Evolutionary conservation across 2,797 vertebrate genomes (phyloP), one percentile per base, ranked within the genome.

Genomic region (Steatocranus sp.): DNA sequence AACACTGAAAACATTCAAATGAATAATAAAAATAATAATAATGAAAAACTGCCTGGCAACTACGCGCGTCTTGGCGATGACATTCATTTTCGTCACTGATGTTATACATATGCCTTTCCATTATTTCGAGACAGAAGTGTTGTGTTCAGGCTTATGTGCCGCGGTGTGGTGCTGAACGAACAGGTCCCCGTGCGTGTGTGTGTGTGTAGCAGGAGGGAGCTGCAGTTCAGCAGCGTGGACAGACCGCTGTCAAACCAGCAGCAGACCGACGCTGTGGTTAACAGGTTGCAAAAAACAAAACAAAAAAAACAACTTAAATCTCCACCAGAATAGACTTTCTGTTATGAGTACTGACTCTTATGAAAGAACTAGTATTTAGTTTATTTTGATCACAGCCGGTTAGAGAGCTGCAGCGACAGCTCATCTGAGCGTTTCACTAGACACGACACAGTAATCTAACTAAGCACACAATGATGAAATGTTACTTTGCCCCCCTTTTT

Each of bases 221-320:
- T 53, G 76, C 79, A 34, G 76, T 58, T 89, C 78, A 90, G 81
- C 73, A 91, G 83, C 87, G 25, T 3, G 84, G 86, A 84, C 83
- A 78, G 84, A 76, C 80, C 79, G 1, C 23, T 2, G 49, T 7
- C 56, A 7, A 12, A 34, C 14, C 68, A 48, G 68, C 17, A 73
- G 41, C 68, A 73, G 68, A 18, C 41, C 43, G 2, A 27, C 75
- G 75, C 78, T 4, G 80, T 74, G 88, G 23, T 93, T 61, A 92
- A 95, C 93, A 95, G 93, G 94, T 95, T 93, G 90, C 82, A 81
- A 32, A 38, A 79, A 46, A 34, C 6, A 34, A 61, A 34, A 61
- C 6, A 61, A n/a, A 58, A 10, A 58, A 11, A 4, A 0, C 20
- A 87, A 90, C 84, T 86, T 75, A 18, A 76, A 81, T 56, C 27